Evolutionary conservation across 2,797 vertebrate species (phyloP).

Genomic region (Scolopax bukidnonensis): DNA sequence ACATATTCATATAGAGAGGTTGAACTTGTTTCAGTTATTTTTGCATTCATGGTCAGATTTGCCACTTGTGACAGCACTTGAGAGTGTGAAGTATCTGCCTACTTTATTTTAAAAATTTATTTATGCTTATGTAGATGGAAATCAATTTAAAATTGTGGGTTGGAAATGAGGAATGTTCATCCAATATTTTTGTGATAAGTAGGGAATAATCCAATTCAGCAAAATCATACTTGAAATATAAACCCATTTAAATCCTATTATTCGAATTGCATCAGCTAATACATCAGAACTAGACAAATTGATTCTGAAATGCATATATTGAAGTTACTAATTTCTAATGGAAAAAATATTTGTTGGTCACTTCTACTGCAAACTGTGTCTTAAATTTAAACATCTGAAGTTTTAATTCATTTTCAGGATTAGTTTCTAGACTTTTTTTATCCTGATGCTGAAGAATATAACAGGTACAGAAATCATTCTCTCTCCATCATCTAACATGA

Average conservation of each 20-base stretch:
- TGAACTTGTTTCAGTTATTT: not conserved
- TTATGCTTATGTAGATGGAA: slow-evolving; percentile 6
- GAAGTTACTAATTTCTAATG: not conserved
- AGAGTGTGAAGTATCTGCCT: slow-evolving; percentile 6
- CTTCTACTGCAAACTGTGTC: not conserved
- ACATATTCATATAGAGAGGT: not conserved
- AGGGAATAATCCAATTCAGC: slow-evolving; percentile 41
- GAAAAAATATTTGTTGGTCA: not conserved
- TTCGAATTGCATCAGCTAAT: slow-evolving; percentile 19
- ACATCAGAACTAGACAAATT: not conserved
- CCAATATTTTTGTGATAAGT: slow-evolving; percentile 24
- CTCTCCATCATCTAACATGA: not conserved
- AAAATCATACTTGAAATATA: slow-evolving; percentile 45
- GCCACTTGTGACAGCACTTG: not conserved
- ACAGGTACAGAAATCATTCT: not conserved
- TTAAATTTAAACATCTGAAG: not conserved
- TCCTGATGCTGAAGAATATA: not conserved
- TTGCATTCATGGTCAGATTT: not conserved
- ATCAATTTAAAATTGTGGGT: slow-evolving; percentile 29
- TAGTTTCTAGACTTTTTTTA: not conserved
- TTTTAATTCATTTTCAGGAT: not conserved
- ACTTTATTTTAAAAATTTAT: slow-evolving; percentile 26
- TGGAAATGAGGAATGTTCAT: slow-evolving; percentile 41
- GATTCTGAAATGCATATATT: not conserved
- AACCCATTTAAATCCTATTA: slow-evolving; percentile 25